Conservation (phyloP, 2,797 vertebrate species). For the Chaetodon trifasciatus region DNA sequence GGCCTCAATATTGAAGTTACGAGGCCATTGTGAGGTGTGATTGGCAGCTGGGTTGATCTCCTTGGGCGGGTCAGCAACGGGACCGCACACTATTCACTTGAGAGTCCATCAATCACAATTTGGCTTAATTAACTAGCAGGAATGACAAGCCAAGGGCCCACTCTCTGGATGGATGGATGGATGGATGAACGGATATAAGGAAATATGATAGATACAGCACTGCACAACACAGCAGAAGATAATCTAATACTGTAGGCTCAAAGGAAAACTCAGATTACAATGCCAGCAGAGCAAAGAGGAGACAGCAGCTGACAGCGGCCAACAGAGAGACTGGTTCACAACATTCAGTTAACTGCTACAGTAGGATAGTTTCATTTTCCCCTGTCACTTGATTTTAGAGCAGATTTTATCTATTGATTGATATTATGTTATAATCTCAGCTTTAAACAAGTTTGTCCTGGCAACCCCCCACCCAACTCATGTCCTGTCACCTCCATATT, state of each 20-base stretch:
- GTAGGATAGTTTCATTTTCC: constrained; percentile 1
- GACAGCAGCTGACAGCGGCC: constrained; percentile 16
- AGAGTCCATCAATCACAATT: constrained; percentile 79
- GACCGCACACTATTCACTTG: constrained; percentile 60
- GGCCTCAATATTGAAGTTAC: constrained; percentile 1
- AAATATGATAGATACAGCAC: constrained; percentile 51
- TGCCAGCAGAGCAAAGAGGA: constrained; percentile 33
- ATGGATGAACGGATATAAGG: constrained; percentile 50
- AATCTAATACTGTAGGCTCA: constrained; percentile 57
- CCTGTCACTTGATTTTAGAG: constrained; percentile 30
- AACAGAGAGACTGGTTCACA: constrained; percentile 16
- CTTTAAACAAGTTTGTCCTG: constrained; percentile 5
- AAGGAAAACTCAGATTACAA: constrained; percentile 43
- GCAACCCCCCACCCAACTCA: background rate
- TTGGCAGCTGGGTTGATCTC: constrained; percentile 68
- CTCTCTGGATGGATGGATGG: constrained; percentile 50
- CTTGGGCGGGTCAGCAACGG: constrained; percentile 47
- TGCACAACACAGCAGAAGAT: constrained; percentile 39
- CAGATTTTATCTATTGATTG: constrained; percentile 10
- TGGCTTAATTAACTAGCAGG: constrained; percentile 75
- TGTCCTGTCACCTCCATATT: background rate
- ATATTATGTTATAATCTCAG: constrained; percentile 14
- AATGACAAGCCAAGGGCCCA: constrained; percentile 54
- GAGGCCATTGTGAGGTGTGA: constrained; percentile 54
- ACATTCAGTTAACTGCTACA: constrained; percentile 10